Base-by-base conservation (phyloP, 2,797 vertebrate genomes). In the Gallinago solitaria region DNA sequence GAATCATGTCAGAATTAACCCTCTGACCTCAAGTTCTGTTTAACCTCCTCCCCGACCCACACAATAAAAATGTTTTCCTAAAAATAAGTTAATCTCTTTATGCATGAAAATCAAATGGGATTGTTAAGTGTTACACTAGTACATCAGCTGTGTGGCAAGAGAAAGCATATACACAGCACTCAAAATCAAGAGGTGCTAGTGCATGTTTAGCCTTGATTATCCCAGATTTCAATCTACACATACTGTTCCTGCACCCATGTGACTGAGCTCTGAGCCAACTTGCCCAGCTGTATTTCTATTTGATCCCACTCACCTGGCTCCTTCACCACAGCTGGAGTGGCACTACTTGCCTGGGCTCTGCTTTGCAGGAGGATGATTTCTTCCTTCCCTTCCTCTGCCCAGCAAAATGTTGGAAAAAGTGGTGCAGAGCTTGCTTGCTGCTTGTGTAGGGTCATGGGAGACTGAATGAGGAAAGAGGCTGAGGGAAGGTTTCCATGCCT, bases 191-290 rank as follows among this genome's bases (percentile, higher is more conserved):
- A 41, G 33, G 20, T 11, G 18, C 6, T 19, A 9, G 5, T n/a
- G 18, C 4, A 10, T 9, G 18, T 61, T 41, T 30, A 41, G 7
- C 16, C 24, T 48, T 53, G 41, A 5, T 47, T 64, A 53, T 6
- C 16, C 25, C 23, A 69, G 41, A 53, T 28, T 76, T 60, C 51
- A 47, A 2, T 37, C 39, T 32, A 27, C 32, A 30, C 0, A 1
- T 35, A 65, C 16, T 9, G 16, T 7, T 32, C 6, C 51, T 63
- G 8, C 19, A 28, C 15, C 23, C 1, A 0, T 11, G n/a, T 1
- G 2, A 45, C 60, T 1, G 2, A 74, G 11, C 15, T 74, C 43
- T 64, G 33, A 77, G 32, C 5, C 35, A 47, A 3, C 9, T 43
- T 51, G 7, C 11, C 16, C 19, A 30, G 18, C 6, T 71, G 8